phyloP scores from a whole-genome alignment of 2,797 vertebrate species.

The Sylvia borin region DNA sequence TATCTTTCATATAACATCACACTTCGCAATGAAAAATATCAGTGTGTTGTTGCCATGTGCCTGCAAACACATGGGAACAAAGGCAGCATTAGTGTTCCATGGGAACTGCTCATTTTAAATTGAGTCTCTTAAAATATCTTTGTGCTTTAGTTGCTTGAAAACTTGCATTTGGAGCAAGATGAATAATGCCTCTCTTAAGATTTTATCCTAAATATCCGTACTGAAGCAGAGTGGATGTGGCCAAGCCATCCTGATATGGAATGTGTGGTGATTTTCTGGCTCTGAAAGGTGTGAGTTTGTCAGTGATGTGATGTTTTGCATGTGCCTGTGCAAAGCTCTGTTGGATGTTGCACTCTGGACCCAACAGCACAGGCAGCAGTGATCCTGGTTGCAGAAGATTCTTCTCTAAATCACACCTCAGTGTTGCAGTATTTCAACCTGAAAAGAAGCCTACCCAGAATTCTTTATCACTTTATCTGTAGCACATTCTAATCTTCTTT shows the following conservation, averaged over 20 bases:
- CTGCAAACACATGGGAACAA: conserved; percentile 24
- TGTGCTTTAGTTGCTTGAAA: background rate
- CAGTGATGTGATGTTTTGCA: background rate
- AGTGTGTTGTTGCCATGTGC: conserved; percentile 1
- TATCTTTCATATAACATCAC: conserved; percentile 64
- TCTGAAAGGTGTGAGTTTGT: background rate
- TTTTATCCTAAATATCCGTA: background rate
- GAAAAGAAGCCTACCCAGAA: background rate
- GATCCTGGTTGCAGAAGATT: background rate
- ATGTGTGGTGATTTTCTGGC: background rate
- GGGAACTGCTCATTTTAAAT: background rate
- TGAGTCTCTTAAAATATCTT: background rate
- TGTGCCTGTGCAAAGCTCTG: background rate
- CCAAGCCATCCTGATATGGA: background rate
- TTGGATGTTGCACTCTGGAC: background rate
- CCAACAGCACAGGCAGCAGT: background rate
- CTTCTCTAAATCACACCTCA: background rate
- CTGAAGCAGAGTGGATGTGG: background rate
- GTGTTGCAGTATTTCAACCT: background rate
- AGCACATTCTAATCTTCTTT: background rate
- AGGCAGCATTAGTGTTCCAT: background rate
- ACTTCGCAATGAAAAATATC: conserved; percentile 55
- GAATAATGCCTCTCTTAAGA: background rate
- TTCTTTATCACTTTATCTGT: background rate
- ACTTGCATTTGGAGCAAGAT: background rate